Conservation (phyloP, 2,113 vertebrate species). For the Melanerpes formicivorus region DNA sequence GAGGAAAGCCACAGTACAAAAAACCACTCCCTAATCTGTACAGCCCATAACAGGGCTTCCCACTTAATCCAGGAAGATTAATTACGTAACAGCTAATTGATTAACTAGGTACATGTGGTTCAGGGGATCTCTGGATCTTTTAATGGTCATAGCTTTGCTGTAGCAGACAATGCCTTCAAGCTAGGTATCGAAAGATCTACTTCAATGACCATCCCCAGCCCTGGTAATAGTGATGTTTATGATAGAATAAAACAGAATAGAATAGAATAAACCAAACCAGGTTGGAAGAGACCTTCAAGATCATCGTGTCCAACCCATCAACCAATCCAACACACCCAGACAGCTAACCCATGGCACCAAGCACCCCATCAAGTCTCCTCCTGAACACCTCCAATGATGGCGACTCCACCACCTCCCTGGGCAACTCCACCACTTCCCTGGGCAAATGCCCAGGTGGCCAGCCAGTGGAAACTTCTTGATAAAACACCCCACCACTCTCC, state of each 20-base stretch:
- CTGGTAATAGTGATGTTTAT: not conserved
- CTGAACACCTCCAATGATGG: no score
- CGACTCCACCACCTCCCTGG: no score
- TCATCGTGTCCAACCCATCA: no score
- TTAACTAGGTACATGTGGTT: not conserved
- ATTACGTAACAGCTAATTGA: not conserved
- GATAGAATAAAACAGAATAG: not conserved
- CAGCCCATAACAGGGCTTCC: not conserved
- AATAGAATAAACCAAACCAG: no score
- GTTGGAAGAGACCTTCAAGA: no score
- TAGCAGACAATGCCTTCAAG: not conserved
- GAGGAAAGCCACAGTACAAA: not conserved
- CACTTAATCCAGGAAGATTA: not conserved
- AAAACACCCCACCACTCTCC: not conserved
- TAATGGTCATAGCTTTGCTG: not conserved
- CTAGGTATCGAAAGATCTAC: not conserved
- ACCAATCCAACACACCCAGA: no score
- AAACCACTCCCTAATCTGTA: not conserved
- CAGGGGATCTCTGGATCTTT: not conserved
- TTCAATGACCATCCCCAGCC: fast-evolving
- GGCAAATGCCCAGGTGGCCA: not conserved
- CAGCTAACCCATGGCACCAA: no score
- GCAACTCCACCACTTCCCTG: no score
- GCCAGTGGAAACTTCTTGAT: not conserved
- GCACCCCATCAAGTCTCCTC: no score